These are phyloP conservation scores for Theonella swinhoei DNA, from an alignment of 37 sponge, comb jelly and placozoan species.

Conservation along the genomic window DNA sequence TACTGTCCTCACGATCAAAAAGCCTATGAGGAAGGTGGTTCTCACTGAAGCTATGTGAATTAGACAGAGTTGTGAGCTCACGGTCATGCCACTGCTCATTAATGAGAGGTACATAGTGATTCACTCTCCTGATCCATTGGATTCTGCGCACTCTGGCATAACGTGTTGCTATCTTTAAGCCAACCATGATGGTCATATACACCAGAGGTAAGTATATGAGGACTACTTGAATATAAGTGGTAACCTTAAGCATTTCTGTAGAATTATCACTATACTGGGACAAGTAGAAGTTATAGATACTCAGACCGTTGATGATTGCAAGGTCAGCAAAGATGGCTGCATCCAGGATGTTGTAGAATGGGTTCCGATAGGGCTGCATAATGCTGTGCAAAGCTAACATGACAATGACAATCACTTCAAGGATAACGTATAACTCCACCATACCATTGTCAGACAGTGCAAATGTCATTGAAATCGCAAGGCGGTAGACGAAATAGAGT, in stretches of 20 bases:
- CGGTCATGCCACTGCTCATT: background rate
- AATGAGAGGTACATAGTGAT: slow-evolving; percentile 3
- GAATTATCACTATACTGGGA: background rate
- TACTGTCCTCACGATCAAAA: slow-evolving; percentile 13
- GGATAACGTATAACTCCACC: background rate
- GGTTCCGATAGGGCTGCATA: slow-evolving; percentile 24
- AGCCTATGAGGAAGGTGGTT: slow-evolving; percentile 6
- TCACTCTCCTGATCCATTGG: no score
- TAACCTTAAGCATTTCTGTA: background rate
- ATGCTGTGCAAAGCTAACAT: slow-evolving; percentile 18
- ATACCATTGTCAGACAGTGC: background rate
- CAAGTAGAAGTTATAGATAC: slow-evolving; percentile 8
- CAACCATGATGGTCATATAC: slow-evolving; percentile 8
- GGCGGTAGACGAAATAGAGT: slow-evolving; percentile 21
- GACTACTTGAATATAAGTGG: slow-evolving; percentile 2
- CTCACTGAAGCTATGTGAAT: background rate
- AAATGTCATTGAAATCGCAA: background rate
- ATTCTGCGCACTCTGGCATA: background rate
- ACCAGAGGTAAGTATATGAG: slow-evolving; percentile 27
- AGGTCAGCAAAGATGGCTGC: slow-evolving; percentile 13
- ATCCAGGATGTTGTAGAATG: slow-evolving; percentile 26
- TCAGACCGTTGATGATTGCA: slow-evolving; percentile 17
- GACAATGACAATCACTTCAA: slow-evolving; percentile 6
- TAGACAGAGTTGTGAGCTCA: background rate
- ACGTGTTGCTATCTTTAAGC: background rate